Conservation (phyloP, 2,113 vertebrate genomes). For the Murina feae region DNA sequence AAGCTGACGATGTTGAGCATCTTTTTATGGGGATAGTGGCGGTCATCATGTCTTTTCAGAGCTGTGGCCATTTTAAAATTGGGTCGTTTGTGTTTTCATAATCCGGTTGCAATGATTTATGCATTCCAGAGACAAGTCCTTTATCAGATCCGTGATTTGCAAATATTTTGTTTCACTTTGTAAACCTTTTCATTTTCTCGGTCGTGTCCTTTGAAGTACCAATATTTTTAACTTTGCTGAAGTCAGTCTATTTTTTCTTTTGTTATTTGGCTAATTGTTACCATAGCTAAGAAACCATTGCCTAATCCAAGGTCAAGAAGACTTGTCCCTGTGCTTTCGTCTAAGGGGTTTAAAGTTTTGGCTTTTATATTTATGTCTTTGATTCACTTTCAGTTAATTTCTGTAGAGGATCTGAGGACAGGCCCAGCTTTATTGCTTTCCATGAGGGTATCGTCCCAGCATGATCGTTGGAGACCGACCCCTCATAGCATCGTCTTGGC, state of each 20-base stretch:
- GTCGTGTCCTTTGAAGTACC: not conserved
- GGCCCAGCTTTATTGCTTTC: not conserved
- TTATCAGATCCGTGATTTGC: not conserved
- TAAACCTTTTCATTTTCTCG: not conserved
- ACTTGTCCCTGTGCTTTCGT: not conserved
- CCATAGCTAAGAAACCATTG: not conserved
- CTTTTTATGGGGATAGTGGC: not conserved
- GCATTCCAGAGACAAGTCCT: not conserved
- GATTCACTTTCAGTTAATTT: not conserved
- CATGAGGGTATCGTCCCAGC: not conserved
- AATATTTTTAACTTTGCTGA: not conserved
- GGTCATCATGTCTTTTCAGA: not conserved
- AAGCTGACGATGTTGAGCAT: not conserved
- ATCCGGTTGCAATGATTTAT: not conserved
- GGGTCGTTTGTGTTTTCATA: not conserved
- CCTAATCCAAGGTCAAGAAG: not conserved
- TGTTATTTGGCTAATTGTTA: not conserved
- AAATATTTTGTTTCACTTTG: not conserved
- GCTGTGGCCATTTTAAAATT: not conserved
- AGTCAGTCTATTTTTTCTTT: not conserved
- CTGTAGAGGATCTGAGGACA: not conserved
- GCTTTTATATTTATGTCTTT: not conserved
- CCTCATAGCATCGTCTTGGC: not conserved
- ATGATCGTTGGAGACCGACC: not conserved
- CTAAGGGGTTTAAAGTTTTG: not conserved